Evolutionary conservation across 2,113 vertebrate genomes (phyloP).

Genomic region (Formicarius rufipectus): DNA sequence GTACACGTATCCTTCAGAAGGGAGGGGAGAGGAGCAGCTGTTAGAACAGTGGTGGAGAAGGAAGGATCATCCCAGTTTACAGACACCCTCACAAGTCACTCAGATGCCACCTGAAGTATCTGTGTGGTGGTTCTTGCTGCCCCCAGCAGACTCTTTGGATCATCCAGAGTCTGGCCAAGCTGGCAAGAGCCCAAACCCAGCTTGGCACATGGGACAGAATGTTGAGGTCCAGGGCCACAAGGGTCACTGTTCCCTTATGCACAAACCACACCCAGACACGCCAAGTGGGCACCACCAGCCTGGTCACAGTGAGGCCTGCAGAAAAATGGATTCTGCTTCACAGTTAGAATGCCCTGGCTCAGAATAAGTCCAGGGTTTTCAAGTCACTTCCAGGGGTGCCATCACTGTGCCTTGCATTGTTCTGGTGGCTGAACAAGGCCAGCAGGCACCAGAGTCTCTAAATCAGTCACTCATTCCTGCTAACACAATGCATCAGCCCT

Average conservation of each 20-base stretch:
- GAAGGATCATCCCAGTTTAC: neutral
- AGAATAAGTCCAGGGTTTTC: neutral
- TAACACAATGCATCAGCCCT: neutral
- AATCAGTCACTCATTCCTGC: neutral
- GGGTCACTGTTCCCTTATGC: rapidly evolving
- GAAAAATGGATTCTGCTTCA: neutral
- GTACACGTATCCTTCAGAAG: conserved; percentile 89
- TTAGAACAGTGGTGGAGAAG: neutral
- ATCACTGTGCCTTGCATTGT: neutral
- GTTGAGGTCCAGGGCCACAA: rapidly evolving
- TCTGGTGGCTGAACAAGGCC: neutral
- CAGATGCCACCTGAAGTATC: neutral
- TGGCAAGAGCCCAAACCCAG: neutral
- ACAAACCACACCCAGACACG: neutral
- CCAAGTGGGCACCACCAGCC: neutral
- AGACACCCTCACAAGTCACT: neutral
- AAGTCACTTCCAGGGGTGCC: neutral
- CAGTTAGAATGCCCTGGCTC: neutral
- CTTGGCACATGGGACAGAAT: rapidly evolving
- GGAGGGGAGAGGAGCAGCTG: neutral
- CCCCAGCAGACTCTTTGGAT: neutral
- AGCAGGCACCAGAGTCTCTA: neutral
- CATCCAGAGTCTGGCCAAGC: neutral
- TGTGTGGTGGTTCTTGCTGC: neutral
- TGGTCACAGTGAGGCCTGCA: rapidly evolving